phyloP scores from a whole-genome alignment of 2,113 vertebrate species.

The Cochlearius cochlearius region DNA sequence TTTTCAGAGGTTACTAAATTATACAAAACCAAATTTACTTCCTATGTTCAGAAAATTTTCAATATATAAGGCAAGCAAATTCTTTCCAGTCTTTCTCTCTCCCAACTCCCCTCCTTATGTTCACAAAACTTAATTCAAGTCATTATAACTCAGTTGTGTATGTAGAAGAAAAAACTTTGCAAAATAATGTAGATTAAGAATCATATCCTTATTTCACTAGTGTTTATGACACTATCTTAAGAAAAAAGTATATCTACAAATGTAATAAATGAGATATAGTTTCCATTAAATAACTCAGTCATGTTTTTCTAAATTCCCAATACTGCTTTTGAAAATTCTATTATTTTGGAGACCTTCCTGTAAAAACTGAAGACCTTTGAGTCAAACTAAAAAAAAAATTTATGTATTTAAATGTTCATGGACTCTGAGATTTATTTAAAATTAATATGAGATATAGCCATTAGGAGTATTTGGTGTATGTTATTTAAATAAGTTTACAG shows the following conservation, averaged over 20 bases:
- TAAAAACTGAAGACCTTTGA: not conserved
- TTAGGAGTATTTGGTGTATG: not conserved
- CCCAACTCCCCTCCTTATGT: not conserved
- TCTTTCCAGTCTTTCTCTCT: not conserved
- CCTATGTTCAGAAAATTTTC: not conserved
- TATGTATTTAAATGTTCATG: not conserved
- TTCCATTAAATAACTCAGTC: not conserved
- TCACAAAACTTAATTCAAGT: not conserved
- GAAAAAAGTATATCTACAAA: not conserved
- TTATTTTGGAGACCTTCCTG: not conserved
- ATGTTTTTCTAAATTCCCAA: not conserved
- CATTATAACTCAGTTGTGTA: not conserved
- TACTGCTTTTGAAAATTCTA: not conserved
- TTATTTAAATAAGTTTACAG: not conserved
- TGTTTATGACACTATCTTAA: not conserved
- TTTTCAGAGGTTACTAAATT: not conserved
- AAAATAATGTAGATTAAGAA: not conserved
- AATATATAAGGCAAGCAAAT: not conserved
- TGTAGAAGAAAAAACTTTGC: not conserved
- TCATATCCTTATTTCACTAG: not conserved
- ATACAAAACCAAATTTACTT: not conserved
- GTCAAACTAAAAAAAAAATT: not conserved
- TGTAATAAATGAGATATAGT: not conserved
- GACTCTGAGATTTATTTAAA: not conserved
- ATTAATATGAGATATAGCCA: not conserved